Evolutionary conservation across 2,113 vertebrate species (phyloP).

Genomic region (Chionodraco myersi): DNA sequence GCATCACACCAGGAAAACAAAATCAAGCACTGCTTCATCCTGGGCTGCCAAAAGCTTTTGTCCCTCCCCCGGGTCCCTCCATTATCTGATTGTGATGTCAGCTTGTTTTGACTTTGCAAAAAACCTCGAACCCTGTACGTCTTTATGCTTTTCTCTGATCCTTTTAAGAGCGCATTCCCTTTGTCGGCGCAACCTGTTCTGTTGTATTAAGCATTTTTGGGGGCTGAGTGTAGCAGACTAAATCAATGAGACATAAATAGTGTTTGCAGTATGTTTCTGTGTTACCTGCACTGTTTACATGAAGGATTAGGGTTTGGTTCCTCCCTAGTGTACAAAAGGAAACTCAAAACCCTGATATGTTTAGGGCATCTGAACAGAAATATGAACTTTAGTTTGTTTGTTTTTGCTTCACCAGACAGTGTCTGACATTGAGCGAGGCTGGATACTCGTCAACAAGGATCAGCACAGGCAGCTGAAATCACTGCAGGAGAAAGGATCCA

Average conservation of each 20-base stretch:
- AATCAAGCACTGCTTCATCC: conserved; percentile 8
- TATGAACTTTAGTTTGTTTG: conserved; percentile 25
- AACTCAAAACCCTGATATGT: not conserved
- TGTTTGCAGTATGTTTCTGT: conserved; percentile 29
- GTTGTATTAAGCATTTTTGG: conserved; percentile 37
- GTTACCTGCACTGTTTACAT: conserved; percentile 15
- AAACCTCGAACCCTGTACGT: conserved; percentile 28
- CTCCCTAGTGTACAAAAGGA: conserved; percentile 7
- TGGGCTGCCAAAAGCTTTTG: conserved; percentile 16
- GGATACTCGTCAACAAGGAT: conserved; percentile 98
- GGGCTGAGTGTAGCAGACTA: conserved; percentile 19
- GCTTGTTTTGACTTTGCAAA: conserved; percentile 49
- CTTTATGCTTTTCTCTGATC: conserved; percentile 24
- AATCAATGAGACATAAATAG: conserved; percentile 2
- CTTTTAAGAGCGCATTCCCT: conserved; percentile 22
- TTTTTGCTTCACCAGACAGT: conserved; percentile 86
- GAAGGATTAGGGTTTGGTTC: conserved; percentile 3
- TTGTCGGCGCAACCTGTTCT: conserved; percentile 10
- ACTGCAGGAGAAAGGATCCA: conserved; percentile 98
- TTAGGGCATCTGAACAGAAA: conserved; percentile 24
- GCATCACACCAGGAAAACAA: conserved; percentile 11
- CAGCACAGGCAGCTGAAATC: conserved; percentile 97
- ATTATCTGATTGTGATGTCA: conserved; percentile 28
- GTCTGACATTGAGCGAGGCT: conserved; percentile 94
- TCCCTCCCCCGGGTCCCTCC: conserved; percentile 1